These are phyloP conservation scores for Solenopsis invicta DNA, from an alignment of 1,140 invertebrate genomes.

Conservation along the genomic window DNA sequence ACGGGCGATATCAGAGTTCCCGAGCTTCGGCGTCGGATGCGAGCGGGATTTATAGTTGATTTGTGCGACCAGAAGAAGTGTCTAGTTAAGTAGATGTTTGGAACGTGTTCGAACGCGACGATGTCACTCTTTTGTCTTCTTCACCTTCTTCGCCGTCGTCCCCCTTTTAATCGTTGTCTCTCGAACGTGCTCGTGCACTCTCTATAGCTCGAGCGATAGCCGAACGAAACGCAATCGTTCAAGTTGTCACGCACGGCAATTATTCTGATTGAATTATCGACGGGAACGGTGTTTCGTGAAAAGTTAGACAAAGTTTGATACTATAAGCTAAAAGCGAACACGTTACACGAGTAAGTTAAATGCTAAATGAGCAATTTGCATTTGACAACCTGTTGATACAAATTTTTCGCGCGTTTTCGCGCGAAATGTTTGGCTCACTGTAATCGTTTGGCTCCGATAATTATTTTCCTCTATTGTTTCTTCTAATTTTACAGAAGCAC, in stretches of 20 bases:
- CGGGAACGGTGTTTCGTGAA: constrained; percentile 19
- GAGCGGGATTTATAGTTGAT: neutral
- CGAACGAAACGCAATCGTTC: neutral
- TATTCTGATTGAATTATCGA: constrained; percentile 43
- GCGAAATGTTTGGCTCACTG: neutral
- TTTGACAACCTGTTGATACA: constrained; percentile 24
- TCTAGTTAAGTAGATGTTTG: constrained; percentile 27
- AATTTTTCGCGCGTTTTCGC: neutral
- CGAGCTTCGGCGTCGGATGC: neutral
- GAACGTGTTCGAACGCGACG: neutral
- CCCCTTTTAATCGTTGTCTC: constrained; percentile 33
- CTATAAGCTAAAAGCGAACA: constrained; percentile 1
- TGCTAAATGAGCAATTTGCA: neutral
- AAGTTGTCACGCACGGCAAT: constrained; percentile 45
- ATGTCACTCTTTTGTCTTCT: constrained; percentile 22
- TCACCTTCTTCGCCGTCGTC: neutral
- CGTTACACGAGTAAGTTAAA: neutral
- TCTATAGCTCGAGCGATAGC: neutral
- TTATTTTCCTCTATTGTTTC: neutral
- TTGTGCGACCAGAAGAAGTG: constrained; percentile 1
- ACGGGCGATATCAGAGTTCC: neutral
- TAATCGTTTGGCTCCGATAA: neutral
- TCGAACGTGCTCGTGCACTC: neutral
- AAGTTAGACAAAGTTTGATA: constrained; percentile 31
- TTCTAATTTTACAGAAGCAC: neutral